A percentile compares a stretch with the other conserved stretches of the same genome.
Conservation (phyloP, 2,888 invertebrate genomes). For the Pyrochroa serraticornis region DNA sequence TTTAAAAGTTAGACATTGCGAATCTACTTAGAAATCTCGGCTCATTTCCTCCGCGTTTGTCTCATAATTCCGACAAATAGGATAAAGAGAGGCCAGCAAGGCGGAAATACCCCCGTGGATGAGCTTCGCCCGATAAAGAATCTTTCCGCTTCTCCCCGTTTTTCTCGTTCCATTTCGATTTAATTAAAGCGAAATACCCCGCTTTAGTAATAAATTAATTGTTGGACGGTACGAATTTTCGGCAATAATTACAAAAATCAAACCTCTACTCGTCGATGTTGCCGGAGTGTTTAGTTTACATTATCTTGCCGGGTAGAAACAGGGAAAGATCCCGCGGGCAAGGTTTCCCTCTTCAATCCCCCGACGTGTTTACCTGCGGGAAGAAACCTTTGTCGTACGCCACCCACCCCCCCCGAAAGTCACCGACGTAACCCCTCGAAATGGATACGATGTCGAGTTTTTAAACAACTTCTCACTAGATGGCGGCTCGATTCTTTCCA, state of each 20-base stretch:
- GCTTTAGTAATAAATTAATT: conserved; percentile 22
- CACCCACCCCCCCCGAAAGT: conserved; percentile 4
- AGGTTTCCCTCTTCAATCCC: conserved; percentile 4
- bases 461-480: no score
- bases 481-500: neutral
- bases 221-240: neutral
- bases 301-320: conserved; percentile 8
- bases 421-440: neutral
- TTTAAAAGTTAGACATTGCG: conserved; percentile 18
- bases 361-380: conserved; percentile 4
- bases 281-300: conserved; percentile 10
- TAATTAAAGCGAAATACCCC: conserved; percentile 17
- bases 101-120: conserved; percentile 14
- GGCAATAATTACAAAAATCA: neutral
- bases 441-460: neutral
- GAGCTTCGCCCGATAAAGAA: conserved; percentile 21
- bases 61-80: conserved; percentile 25
- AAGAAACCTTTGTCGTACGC: conserved; percentile 13
- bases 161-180: conserved; percentile 22
- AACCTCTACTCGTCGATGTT: neutral
- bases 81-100: conserved; percentile 14
- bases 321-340: conserved; percentile 9
- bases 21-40: conserved; percentile 22
- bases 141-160: conserved; percentile 9
- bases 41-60: conserved; percentile 24